Conservation (phyloP, 2,888 invertebrate genomes). For the Aphodius granarius region DNA sequence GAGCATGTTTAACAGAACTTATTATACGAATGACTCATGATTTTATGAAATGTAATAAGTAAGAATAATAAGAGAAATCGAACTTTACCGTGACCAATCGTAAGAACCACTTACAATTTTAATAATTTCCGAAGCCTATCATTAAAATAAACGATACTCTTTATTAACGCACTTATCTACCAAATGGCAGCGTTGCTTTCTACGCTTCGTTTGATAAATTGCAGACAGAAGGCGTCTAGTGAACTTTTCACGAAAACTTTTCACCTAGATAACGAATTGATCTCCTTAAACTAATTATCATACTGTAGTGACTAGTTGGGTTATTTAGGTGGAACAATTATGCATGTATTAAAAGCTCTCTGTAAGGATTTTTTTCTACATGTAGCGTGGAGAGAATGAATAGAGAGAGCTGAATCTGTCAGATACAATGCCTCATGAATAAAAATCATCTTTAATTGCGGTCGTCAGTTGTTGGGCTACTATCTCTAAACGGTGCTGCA, state of each 20-base stretch:
- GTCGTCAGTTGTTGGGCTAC: neutral
- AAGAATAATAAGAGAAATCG: neutral
- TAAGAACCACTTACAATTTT: neutral
- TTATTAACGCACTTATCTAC: neutral
- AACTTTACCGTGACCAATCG: neutral
- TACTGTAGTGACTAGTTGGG: neutral
- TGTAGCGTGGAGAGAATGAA: neutral
- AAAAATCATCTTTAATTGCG: neutral
- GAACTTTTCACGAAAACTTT: neutral
- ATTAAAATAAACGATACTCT: neutral
- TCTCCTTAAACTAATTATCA: neutral
- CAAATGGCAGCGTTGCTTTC: neutral
- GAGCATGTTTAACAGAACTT: too few relatives aligned
- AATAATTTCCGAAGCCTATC: neutral
- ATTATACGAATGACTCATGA: neutral
- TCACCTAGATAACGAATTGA: neutral
- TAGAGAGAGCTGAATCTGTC: neutral
- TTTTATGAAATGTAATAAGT: neutral
- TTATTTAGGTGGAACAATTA: neutral
- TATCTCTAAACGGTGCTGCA: neutral
- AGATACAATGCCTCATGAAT: neutral
- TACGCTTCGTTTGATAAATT: neutral
- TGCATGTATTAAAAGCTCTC: neutral
- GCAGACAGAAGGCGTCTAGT: neutral
- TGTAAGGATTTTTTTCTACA: neutral